Percentiles rank a stretch among this genome's conserved stretches.
These are phyloP conservation scores for Podargus strigoides DNA, from an alignment of 2,797 vertebrate genomes.

Conservation along the genomic window DNA sequence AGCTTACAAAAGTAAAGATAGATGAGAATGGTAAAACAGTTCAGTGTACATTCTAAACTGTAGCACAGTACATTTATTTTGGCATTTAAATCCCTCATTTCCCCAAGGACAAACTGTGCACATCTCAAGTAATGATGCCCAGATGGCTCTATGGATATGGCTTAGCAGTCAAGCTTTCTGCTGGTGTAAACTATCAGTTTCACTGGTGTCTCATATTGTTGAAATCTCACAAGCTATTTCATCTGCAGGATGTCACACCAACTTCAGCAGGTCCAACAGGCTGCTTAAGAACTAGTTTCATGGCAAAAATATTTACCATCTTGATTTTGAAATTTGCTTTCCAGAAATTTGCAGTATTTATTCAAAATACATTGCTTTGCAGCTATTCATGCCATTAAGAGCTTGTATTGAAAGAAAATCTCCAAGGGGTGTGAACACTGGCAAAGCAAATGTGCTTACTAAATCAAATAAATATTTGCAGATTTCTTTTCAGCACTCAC, in stretches of 20 bases:
- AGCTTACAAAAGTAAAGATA: not conserved
- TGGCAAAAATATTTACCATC: not conserved
- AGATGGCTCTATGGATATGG: conserved; percentile 17
- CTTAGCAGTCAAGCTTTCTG: not conserved
- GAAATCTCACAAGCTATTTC: not conserved
- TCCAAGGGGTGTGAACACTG: not conserved
- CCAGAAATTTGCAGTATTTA: not conserved
- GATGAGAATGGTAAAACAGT: not conserved
- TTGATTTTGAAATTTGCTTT: not conserved
- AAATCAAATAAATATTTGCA: conserved; percentile 20
- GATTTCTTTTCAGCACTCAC: conserved; percentile 9
- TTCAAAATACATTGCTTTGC: not conserved
- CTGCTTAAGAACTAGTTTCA: not conserved
- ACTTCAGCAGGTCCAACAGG: not conserved
- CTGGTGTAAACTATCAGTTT: not conserved
- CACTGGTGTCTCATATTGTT: not conserved
- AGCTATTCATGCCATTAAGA: not conserved
- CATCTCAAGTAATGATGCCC: conserved; percentile 23
- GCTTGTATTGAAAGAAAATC: not conserved
- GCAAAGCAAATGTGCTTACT: not conserved
- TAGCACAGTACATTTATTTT: conserved; percentile 19
- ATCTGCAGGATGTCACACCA: not conserved
- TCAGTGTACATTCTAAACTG: not conserved
- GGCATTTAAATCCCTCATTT: conserved; percentile 34
- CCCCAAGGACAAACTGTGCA: conserved; percentile 2